A percentile compares a stretch with the other conserved stretches of the same genome.
Conservation (phyloP, 2,113 vertebrate species). For the Protomyctophum bolini region DNA sequence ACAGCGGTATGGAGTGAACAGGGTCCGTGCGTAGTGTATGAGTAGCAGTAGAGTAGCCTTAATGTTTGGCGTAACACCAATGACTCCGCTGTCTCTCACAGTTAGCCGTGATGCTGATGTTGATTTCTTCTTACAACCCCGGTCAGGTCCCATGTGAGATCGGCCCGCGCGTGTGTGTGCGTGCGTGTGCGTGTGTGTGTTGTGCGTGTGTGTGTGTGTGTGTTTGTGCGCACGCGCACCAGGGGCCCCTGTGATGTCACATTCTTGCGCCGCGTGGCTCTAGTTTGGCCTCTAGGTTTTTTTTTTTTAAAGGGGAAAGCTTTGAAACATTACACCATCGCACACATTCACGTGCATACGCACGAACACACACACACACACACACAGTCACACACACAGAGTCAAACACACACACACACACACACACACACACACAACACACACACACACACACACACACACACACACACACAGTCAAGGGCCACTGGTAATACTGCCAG, state of each 20-base stretch:
- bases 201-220: slow-evolving; percentile 25
- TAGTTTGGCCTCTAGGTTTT: slow-evolving; percentile 75
- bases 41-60: slow-evolving; percentile 44
- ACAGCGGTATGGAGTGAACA: slow-evolving; percentile 22
- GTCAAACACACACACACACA: not conserved
- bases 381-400: not conserved
- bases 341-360: not conserved
- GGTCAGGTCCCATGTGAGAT: slow-evolving; percentile 66
- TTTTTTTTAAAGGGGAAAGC: slow-evolving; percentile 73
- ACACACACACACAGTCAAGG: slow-evolving; percentile 78
- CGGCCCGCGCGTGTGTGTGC: slow-evolving; percentile 18
- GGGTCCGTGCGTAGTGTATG: slow-evolving; percentile 21
- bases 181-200: slow-evolving; percentile 26
- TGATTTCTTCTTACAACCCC: slow-evolving; percentile 72
- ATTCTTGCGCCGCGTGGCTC: slow-evolving; percentile 79
- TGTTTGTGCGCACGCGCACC: slow-evolving; percentile 27
- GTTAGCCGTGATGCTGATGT: slow-evolving; percentile 69
- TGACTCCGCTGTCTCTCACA: slow-evolving; percentile 63
- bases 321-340: slow-evolving; percentile 82
- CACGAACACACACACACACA: not conserved
- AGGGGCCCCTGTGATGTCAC: slow-evolving; percentile 76
- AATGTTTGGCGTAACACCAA: slow-evolving; percentile 64
- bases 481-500: slow-evolving; percentile 83
- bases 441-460: slow-evolving; percentile 16
- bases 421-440: slow-evolving; percentile 12